These are phyloP conservation scores for Theropithecus gelada DNA, from an alignment of 2,113 vertebrate species.

Conservation along the genomic window DNA sequence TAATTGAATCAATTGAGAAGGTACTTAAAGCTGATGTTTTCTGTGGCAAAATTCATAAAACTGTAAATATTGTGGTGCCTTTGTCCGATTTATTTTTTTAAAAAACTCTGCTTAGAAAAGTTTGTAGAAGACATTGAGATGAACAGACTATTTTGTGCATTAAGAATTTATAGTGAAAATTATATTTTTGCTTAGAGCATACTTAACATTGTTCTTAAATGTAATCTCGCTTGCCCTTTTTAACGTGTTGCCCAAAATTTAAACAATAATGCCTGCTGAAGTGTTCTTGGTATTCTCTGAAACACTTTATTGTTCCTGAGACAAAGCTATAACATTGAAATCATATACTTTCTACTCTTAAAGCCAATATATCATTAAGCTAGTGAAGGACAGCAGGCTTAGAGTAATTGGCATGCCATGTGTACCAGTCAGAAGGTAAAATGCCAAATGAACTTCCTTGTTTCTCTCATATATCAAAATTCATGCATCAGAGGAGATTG, in stretches of 20 bases:
- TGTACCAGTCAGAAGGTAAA: not conserved
- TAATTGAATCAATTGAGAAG: not conserved
- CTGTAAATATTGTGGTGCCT: not conserved
- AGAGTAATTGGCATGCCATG: not conserved
- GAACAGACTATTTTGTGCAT: not conserved
- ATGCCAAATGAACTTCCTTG: not conserved
- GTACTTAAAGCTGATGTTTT: conserved; percentile 19
- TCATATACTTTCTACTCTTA: not conserved
- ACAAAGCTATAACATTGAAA: not conserved
- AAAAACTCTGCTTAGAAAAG: not conserved
- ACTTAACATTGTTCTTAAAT: not conserved
- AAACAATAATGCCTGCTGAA: not conserved
- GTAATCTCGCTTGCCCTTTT: not conserved
- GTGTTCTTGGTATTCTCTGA: not conserved
- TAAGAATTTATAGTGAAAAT: not conserved
- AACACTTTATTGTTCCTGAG: not conserved
- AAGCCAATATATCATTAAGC: not conserved
- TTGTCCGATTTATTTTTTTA: not conserved
- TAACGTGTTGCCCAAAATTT: not conserved
- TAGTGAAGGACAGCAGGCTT: not conserved
- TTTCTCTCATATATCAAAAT: not conserved
- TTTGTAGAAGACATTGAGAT: not conserved
- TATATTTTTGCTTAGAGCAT: not conserved
- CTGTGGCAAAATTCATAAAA: not conserved
- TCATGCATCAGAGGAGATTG: not conserved